phyloP scores from a whole-genome alignment of 2,113 vertebrate species.

The Coracopsis vasa region DNA sequence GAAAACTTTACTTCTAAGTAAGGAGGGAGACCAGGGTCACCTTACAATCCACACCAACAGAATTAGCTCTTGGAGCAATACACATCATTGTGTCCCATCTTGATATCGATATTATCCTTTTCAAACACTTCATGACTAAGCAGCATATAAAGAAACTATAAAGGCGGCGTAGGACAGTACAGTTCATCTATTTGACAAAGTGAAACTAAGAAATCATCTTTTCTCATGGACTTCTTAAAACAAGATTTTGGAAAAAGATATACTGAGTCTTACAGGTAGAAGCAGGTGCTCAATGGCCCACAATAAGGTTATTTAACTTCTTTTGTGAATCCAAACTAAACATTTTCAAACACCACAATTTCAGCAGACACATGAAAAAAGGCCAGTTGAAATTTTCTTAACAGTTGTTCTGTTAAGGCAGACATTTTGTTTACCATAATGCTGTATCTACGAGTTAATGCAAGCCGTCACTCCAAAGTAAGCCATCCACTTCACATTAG shows the following conservation, averaged over 20 bases:
- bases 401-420: background rate
- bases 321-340: background rate
- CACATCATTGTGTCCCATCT: background rate
- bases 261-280: background rate
- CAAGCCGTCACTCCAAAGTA: background rate
- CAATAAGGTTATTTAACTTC: background rate
- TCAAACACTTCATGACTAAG: background rate
- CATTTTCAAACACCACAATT: background rate
- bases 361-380: background rate
- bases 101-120: background rate
- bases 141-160: background rate
- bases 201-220: background rate
- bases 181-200: background rate
- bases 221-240: background rate
- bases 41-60: background rate
- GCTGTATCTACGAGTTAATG: background rate
- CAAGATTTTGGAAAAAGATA: background rate
- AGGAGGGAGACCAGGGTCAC: background rate
- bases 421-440: background rate
- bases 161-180: background rate
- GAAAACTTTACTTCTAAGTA: background rate
- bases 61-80: background rate
- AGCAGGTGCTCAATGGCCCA: background rate
- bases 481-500: slow-evolving; percentile 7
- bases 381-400: background rate